A percentile compares a stretch with the other conserved stretches of the same genome.
phyloP scores from a whole-genome alignment of 2,113 vertebrate species.

The Pontoporia blainvillei region DNA sequence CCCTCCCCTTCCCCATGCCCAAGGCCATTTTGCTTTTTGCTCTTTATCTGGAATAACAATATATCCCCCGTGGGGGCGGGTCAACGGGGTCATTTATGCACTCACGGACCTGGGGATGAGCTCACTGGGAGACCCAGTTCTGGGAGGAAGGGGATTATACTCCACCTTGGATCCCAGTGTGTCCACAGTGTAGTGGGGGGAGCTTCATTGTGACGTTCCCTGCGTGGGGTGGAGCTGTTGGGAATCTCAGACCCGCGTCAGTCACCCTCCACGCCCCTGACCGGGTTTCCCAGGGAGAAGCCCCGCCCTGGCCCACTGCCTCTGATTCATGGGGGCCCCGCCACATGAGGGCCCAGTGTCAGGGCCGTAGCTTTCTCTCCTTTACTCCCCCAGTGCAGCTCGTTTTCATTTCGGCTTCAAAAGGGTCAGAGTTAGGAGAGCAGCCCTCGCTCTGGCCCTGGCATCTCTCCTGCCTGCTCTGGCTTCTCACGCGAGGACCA shows the following conservation, averaged over 20 bases:
- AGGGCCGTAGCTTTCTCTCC: neutral
- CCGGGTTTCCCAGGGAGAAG: neutral
- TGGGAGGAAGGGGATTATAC: neutral
- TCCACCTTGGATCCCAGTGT: neutral
- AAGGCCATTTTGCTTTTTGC: neutral
- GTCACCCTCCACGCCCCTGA: too few relatives aligned
- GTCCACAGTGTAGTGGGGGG: neutral
- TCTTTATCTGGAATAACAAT: neutral
- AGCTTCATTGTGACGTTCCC: neutral
- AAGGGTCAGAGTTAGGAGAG: neutral
- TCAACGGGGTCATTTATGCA: neutral
- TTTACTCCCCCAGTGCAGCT: neutral
- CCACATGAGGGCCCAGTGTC: neutral
- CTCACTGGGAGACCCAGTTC: neutral
- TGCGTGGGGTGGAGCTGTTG: neutral
- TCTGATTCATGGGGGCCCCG: neutral
- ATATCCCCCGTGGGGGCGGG: neutral
- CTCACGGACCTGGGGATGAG: neutral
- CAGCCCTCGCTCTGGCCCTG: accelerated
- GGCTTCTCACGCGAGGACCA: neutral
- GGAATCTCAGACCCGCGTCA: too few relatives aligned
- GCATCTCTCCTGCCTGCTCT: neutral
- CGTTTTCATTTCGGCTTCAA: neutral
- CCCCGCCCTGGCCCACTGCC: neutral
- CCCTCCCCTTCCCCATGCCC: neutral